These are phyloP conservation scores for Heteromormyrus szaboi DNA, from an alignment of 2,797 vertebrate species.

Conservation along the genomic window DNA sequence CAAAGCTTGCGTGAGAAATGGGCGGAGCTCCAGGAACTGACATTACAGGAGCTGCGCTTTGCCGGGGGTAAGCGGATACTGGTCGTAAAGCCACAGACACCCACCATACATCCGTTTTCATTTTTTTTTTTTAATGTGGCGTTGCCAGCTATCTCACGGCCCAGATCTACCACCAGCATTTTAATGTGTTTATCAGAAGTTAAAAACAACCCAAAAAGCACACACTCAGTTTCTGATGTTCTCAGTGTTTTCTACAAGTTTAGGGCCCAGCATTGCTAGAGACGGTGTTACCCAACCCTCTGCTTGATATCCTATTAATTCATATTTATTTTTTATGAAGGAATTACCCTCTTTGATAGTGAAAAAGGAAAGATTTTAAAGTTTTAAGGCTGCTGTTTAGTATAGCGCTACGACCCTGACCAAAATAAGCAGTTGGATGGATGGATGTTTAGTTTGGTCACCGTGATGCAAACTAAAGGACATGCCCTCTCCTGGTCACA, in stretches of 20 bases:
- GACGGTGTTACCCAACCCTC: neutral
- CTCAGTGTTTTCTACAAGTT: neutral
- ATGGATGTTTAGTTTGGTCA: neutral
- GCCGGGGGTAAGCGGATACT: slow-evolving; percentile 66
- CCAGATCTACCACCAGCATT: neutral
- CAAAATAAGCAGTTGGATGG: neutral
- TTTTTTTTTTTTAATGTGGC: neutral
- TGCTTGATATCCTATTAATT: neutral
- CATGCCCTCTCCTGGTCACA: slow-evolving; percentile 40
- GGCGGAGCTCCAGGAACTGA: slow-evolving; percentile 73
- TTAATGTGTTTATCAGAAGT: neutral
- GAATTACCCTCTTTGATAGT: neutral
- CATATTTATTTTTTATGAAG: slow-evolving; percentile 1
- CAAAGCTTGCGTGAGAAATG: slow-evolving; percentile 74
- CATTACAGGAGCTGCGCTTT: slow-evolving; percentile 75
- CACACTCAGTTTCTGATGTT: neutral
- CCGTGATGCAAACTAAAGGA: neutral
- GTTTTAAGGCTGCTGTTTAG: neutral
- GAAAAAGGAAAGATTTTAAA: neutral
- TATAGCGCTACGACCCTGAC: neutral
- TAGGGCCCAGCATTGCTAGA: neutral
- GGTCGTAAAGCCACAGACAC: slow-evolving; percentile 59
- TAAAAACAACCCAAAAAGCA: neutral
- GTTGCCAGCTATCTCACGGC: neutral
- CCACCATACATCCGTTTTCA: slow-evolving; percentile 35